phyloP scores from a whole-genome alignment of 2,797 vertebrate genomes.

The Columba guinea region DNA sequence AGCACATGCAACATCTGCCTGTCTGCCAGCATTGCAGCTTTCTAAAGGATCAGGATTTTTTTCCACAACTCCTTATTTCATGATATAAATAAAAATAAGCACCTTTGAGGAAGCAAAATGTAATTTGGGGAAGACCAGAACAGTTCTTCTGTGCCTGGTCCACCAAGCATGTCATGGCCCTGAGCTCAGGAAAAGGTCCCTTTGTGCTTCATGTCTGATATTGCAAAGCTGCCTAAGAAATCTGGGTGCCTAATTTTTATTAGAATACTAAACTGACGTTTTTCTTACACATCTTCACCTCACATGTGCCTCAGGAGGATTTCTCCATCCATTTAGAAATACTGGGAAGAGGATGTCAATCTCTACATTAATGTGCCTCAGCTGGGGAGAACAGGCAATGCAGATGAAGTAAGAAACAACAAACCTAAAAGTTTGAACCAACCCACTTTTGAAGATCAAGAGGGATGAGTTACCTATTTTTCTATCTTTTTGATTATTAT shows the following conservation, averaged over 20 bases:
- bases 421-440: not conserved
- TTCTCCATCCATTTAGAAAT: not conserved
- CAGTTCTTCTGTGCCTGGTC: not conserved
- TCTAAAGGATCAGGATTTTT: not conserved
- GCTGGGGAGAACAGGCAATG: not conserved
- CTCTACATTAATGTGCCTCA: not conserved
- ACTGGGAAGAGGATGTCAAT: not conserved
- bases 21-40: not conserved
- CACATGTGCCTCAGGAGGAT: not conserved
- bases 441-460: not conserved
- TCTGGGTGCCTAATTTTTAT: not conserved
- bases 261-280: not conserved
- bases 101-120: not conserved
- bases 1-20: not conserved
- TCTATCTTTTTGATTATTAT: not conserved
- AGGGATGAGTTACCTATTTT: not conserved
- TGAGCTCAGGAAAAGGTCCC: not conserved
- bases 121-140: not conserved
- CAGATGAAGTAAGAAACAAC: not conserved
- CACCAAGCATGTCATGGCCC: not conserved
- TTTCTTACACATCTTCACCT: conserved; percentile 6
- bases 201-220: not conserved
- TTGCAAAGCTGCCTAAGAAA: not conserved
- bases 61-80: not conserved
- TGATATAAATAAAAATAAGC: not conserved